These are phyloP conservation scores for Acronicta leporina DNA, from an alignment of 2,888 invertebrate genomes.

Conservation along the genomic window DNA sequence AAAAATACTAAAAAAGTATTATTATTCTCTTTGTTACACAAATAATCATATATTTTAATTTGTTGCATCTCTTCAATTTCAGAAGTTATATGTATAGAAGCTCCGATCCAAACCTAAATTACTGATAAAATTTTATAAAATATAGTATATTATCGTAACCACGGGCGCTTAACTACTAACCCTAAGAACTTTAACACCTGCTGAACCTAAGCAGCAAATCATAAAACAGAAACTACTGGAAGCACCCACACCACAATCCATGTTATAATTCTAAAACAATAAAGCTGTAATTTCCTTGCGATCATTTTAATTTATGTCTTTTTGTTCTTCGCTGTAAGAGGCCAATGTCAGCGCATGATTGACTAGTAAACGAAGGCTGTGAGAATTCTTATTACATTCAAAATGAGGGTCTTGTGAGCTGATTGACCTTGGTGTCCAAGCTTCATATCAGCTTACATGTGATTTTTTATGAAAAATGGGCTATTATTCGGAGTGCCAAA, in stretches of 20 bases:
- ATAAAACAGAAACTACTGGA: constrained; percentile 5
- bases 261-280: constrained; percentile 21
- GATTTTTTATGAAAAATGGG: constrained; percentile 34
- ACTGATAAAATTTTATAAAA: too few relatives aligned
- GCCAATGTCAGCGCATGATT: constrained; percentile 57
- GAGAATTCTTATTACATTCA: constrained; percentile 55
- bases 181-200: not conserved
- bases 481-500: constrained; percentile 25
- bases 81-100: too few relatives aligned
- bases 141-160: not conserved
- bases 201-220: constrained; percentile 11
- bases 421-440: constrained; percentile 31
- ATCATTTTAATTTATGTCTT: constrained; percentile 53
- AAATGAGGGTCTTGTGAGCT: constrained; percentile 48
- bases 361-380: constrained; percentile 53
- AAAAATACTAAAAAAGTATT: too few relatives aligned
- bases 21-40: too few relatives aligned
- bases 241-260: constrained; percentile 14
- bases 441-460: constrained; percentile 22
- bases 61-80: too few relatives aligned
- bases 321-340: constrained; percentile 46
- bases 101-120: too few relatives aligned
- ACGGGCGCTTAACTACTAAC: not conserved
- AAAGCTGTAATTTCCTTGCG: constrained; percentile 42
- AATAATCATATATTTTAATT: too few relatives aligned